A percentile compares a stretch with the other conserved stretches of the same genome.
Evolutionary conservation across 2,113 vertebrate genomes (phyloP).

Genomic region (Erythrolamprus reginae): DNA sequence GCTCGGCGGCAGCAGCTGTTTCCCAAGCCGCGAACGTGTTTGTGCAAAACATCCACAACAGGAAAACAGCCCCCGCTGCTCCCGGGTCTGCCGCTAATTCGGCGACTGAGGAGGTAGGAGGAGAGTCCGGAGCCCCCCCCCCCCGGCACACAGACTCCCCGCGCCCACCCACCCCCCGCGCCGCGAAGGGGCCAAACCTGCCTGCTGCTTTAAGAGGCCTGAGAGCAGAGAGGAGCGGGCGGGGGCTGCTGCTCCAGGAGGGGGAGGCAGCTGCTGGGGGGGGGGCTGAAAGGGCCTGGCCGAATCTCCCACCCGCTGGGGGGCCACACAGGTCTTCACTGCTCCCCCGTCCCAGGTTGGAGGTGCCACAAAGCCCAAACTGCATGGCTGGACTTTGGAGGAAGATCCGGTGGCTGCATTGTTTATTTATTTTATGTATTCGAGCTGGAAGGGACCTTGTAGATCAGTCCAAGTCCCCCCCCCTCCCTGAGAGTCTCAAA

Average conservation of each 20-base stretch:
- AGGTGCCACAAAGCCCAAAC: not conserved
- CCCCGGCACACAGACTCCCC: not conserved
- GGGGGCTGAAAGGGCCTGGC: not conserved
- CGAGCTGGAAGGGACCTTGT: too few species aligned
- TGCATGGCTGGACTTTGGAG: not conserved
- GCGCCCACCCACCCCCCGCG: constrained; percentile 38
- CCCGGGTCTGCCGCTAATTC: not conserved
- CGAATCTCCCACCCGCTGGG: not conserved
- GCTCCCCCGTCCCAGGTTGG: not conserved
- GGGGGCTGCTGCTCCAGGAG: fast-evolving
- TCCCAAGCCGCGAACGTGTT: not conserved
- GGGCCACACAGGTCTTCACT: not conserved
- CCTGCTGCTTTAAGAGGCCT: constrained; percentile 66
- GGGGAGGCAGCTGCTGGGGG: not conserved
- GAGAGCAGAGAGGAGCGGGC: constrained; percentile 49
- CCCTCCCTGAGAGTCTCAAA: too few species aligned
- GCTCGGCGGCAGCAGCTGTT: fast-evolving
- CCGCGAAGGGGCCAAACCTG: constrained; percentile 60
- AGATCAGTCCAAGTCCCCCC: too few species aligned
- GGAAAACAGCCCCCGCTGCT: not conserved
- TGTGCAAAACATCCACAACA: not conserved
- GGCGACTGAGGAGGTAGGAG: not conserved
- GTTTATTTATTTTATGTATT: too few species aligned
- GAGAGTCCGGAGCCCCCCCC: not conserved
- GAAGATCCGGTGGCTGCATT: too few species aligned